Evolutionary conservation across 2,113 vertebrate genomes (phyloP), one percentile per base, ranked within the genome.

Genomic region (Psophia crepitans): DNA sequence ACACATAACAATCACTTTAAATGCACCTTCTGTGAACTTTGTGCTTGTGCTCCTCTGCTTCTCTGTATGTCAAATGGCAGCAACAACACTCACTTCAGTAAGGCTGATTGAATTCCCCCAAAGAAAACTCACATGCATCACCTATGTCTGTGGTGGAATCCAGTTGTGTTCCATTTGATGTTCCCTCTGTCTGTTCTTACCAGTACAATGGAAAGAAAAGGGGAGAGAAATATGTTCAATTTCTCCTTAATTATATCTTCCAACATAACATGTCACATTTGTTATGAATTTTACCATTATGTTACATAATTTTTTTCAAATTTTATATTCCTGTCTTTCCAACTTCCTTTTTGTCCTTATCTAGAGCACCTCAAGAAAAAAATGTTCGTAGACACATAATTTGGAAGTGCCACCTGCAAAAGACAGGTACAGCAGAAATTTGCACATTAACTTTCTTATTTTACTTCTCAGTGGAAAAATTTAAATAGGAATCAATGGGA

Each of bases 381-480:
- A 87, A 43, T 56, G 94, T 77, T 80, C 53, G 71, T 69, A 39
- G 3, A 33, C 1, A 12, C 39, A 64, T 19, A n/a, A 75, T 76
- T 75, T 64, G 58, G 8, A 65, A 90, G 22, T 61, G 60, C 8
- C 32, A 56, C 56, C 75, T 92, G 80, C 32, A 68, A 81, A 93
- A 84, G 27, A 35, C 12, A 28, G 69, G 8, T 17, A 26, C 6
- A 77, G 61, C 8, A 35, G 61, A 85, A 93, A 65, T 77, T 75
- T 63, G 7, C 32, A 69, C 74, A 77, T 76, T 69, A 37, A 15
- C 56, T 56, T 88, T 70, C n/a, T 53, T 65, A 13, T 89, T 95
- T 91, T 92, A 48, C 21, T 37, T 91, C 54, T 89, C 41, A 73
- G 14, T 82, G 43, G 79, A 88, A 95, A 92, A 92, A 77, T 57